Conservation (phyloP, 2,888 invertebrate species). For the Coecobrya sp. region DNA sequence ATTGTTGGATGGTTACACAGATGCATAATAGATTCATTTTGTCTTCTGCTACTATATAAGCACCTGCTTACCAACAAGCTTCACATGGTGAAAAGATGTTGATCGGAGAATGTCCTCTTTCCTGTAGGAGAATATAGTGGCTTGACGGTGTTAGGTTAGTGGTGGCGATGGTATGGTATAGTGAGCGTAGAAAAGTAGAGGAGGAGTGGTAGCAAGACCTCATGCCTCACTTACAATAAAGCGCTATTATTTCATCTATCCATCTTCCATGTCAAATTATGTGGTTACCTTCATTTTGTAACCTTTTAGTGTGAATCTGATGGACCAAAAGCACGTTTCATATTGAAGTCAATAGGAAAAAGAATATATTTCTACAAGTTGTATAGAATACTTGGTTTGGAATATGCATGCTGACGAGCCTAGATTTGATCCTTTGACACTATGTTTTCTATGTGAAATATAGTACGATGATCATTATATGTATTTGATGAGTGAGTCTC, state of each 20-base stretch:
- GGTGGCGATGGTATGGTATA: neutral
- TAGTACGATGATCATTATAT: no score
- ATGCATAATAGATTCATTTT: slow-evolving; percentile 23
- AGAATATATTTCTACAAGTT: neutral
- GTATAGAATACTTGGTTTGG: neutral
- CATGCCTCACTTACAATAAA: slow-evolving; percentile 34
- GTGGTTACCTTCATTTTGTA: slow-evolving; percentile 55
- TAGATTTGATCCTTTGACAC: no score
- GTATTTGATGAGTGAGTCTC: neutral
- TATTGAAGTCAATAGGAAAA: slow-evolving; percentile 5
- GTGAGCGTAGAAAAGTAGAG: neutral
- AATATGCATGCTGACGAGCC: no score
- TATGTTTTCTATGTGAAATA: no score
- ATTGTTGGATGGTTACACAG: slow-evolving; percentile 16
- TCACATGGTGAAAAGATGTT: slow-evolving; percentile 18
- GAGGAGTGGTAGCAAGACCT: slow-evolving; percentile 22
- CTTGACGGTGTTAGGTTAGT: neutral
- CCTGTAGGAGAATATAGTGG: neutral
- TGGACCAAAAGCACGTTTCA: neutral
- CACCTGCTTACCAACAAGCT: neutral
- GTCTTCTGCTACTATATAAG: neutral
- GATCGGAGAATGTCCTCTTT: slow-evolving; percentile 26
- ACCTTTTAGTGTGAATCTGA: slow-evolving; percentile 22
- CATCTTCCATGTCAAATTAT: slow-evolving; percentile 65
- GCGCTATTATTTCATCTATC: slow-evolving; percentile 61